These are phyloP conservation scores for Aplysia californica DNA, from an alignment of 1,140 invertebrate species.

Conservation along the genomic window DNA sequence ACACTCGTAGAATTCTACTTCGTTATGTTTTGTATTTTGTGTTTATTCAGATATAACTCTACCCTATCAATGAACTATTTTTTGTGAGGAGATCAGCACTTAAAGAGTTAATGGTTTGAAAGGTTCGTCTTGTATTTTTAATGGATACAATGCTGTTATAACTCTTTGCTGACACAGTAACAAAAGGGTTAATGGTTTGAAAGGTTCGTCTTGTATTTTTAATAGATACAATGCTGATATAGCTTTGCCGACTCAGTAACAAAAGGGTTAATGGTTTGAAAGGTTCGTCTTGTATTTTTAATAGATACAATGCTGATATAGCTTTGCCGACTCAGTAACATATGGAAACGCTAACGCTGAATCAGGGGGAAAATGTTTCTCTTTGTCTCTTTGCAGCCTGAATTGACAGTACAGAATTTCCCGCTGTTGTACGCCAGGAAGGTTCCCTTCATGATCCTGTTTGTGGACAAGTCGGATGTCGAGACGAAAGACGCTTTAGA, in stretches of 20 bases:
- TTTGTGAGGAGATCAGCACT: too few relatives aligned
- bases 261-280: background rate
- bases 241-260: background rate
- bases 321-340: too few relatives aligned
- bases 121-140: too few relatives aligned
- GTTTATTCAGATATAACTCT: too few relatives aligned
- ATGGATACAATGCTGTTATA: too few relatives aligned
- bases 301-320: background rate
- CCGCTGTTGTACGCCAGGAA: slow-evolving; percentile 35
- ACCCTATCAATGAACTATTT: too few relatives aligned
- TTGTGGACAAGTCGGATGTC: slow-evolving; percentile 4
- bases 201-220: background rate
- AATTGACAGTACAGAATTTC: slow-evolving; percentile 39
- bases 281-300: background rate
- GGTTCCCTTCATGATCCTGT: slow-evolving; percentile 36
- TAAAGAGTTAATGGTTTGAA: too few relatives aligned
- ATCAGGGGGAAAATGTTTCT: background rate
- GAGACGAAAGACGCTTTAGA: background rate
- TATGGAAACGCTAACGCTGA: too few relatives aligned
- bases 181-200: too few relatives aligned
- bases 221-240: background rate
- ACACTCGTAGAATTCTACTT: background rate
- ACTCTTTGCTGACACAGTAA: too few relatives aligned
- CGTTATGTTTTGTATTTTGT: background rate
- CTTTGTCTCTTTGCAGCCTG: slow-evolving; percentile 34